These are phyloP conservation scores for Aquatica leii DNA, from an alignment of 2,888 invertebrate genomes.

Conservation along the genomic window DNA sequence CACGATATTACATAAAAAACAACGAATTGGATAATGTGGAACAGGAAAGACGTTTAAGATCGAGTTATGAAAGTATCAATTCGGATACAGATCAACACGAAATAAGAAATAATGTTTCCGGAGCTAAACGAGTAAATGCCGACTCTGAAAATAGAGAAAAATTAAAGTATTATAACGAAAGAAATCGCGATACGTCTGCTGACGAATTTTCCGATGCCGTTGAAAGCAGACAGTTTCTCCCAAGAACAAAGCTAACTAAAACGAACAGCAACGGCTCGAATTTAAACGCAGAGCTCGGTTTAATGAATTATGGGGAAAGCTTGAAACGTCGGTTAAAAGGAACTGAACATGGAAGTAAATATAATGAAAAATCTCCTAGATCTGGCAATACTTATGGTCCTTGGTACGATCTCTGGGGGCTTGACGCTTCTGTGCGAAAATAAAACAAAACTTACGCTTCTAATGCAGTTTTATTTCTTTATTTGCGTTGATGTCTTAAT, in stretches of 20 bases:
- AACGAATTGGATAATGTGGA: conserved; percentile 43
- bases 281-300: conserved; percentile 53
- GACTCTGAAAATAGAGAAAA: conserved; percentile 50
- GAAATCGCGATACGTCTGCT: conserved; percentile 56
- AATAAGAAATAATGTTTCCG: conserved; percentile 37
- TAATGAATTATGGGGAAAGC: conserved; percentile 60
- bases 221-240: conserved; percentile 68
- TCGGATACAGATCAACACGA: conserved; percentile 50
- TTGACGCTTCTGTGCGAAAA: conserved; percentile 69
- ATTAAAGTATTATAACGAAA: conserved; percentile 45
- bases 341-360: conserved; percentile 56
- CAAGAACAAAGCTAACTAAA: conserved; percentile 75
- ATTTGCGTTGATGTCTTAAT: conserved; percentile 32
- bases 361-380: conserved; percentile 63
- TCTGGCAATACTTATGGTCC: conserved; percentile 82
- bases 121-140: conserved; percentile 42
- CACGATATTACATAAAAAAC: conserved; percentile 50
- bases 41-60: conserved; percentile 49
- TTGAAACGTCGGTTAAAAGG: conserved; percentile 59
- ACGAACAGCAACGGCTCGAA: conserved; percentile 60
- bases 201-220: conserved; percentile 57
- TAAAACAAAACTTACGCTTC: conserved; percentile 24
- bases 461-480: conserved; percentile 30
- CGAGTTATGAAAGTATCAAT: conserved; percentile 58
- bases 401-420: conserved; percentile 89